Percentiles rank a stretch among this genome's conserved stretches.
These are phyloP conservation scores for Pachydiplax longipennis DNA, from an alignment of 2,888 invertebrate genomes.

Conservation along the genomic window DNA sequence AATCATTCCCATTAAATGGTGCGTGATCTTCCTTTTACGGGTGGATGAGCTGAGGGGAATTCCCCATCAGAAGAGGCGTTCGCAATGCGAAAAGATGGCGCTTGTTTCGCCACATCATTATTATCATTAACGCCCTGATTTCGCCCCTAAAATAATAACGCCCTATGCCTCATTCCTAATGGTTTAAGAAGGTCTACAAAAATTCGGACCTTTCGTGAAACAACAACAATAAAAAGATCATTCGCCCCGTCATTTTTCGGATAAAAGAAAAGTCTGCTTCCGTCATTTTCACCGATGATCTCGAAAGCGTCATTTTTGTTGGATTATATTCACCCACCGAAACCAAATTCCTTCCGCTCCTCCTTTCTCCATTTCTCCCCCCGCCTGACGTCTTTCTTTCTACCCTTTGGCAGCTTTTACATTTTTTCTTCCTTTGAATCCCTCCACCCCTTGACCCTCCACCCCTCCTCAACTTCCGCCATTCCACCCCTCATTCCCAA, in stretches of 20 bases:
- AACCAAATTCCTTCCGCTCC: not conserved
- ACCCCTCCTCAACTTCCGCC: not conserved
- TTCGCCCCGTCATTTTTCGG: not conserved
- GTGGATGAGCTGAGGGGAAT: not conserved
- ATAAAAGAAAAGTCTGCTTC: not conserved
- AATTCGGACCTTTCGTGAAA: too few relatives aligned
- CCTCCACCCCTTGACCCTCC: not conserved
- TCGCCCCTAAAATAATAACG: too few relatives aligned
- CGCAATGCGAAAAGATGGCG: not conserved
- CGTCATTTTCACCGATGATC: conserved; percentile 20
- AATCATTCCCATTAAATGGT: not conserved
- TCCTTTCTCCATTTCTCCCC: not conserved
- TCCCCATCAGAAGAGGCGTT: conserved; percentile 50
- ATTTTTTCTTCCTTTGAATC: conserved; percentile 6
- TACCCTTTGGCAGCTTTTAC: not conserved
- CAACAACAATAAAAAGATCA: not conserved
- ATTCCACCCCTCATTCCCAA: not conserved
- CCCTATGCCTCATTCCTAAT: too few relatives aligned
- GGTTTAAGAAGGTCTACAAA: too few relatives aligned
- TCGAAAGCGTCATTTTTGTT: conserved; percentile 26
- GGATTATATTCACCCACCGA: not conserved
- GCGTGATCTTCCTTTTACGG: not conserved
- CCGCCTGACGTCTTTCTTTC: not conserved
- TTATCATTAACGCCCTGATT: too few relatives aligned
- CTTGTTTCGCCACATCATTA: conserved; percentile 49